Conservation (phyloP, 2,113 vertebrate genomes). For the Melanerpes formicivorus region DNA sequence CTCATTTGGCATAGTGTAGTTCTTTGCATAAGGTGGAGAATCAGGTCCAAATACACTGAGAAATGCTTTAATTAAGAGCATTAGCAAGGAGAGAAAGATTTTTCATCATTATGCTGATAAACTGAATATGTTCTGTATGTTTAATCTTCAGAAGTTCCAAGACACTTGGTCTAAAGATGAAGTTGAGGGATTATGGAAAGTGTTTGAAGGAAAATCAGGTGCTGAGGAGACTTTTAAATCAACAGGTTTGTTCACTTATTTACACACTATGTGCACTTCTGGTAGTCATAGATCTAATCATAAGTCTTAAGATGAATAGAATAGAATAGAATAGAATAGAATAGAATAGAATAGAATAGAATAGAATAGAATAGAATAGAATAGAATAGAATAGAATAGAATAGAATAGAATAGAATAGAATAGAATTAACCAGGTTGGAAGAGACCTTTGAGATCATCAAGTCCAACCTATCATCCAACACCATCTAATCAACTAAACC, state of each 20-base stretch:
- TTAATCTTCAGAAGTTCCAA: slow-evolving; percentile 12
- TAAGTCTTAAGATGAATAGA: background rate
- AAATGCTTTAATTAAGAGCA: slow-evolving; percentile 56
- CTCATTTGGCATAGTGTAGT: slow-evolving; percentile 31
- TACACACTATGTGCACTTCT: background rate
- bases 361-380: too few species aligned
- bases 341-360: too few species aligned
- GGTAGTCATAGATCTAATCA: background rate
- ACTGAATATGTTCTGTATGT: background rate
- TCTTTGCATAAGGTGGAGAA: slow-evolving; percentile 60
- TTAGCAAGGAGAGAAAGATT: background rate
- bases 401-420: too few species aligned
- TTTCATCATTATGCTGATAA: slow-evolving; percentile 7
- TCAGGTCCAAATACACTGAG: slow-evolving; percentile 52
- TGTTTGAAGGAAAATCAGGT: background rate
- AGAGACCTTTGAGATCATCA: too few species aligned
- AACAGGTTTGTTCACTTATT: background rate
- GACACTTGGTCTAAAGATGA: background rate
- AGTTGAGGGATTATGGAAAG: background rate
- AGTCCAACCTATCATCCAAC: too few species aligned
- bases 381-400: too few species aligned
- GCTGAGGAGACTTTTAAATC: background rate
- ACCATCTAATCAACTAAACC: too few species aligned
- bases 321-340: too few species aligned
- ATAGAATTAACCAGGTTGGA: too few species aligned